These are phyloP conservation scores for Cremastinae sp. DNA, from an alignment of 2,888 invertebrate genomes.

Conservation along the genomic window DNA sequence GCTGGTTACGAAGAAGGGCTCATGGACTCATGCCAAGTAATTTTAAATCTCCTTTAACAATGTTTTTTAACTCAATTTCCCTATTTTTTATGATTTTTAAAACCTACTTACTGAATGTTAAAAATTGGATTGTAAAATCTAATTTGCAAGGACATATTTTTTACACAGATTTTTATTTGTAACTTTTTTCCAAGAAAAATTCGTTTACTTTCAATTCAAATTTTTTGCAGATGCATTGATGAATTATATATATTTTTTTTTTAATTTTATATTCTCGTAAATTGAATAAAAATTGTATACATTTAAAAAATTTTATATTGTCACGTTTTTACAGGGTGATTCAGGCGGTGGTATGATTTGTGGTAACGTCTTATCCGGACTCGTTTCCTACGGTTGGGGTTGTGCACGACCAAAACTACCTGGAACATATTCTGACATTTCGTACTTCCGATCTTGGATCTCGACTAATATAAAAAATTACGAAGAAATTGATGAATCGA, in stretches of 20 bases:
- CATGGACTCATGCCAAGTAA: constrained; percentile 74
- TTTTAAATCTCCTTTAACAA: neutral
- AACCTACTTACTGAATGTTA: too few species aligned
- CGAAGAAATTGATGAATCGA: neutral
- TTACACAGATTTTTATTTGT: too few species aligned
- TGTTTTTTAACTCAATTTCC: neutral
- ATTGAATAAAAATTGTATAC: too few species aligned
- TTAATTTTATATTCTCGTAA: too few species aligned
- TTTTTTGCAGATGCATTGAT: too few species aligned
- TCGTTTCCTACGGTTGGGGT: constrained; percentile 75
- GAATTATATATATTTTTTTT: too few species aligned
- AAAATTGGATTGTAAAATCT: too few species aligned
- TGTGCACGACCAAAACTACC: constrained; percentile 72
- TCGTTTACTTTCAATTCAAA: too few species aligned
- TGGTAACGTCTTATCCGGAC: constrained; percentile 67
- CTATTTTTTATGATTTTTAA: too few species aligned
- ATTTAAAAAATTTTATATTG: neutral
- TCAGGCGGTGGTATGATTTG: constrained; percentile 77
- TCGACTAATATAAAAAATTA: constrained; percentile 39
- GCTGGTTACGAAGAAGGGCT: constrained; percentile 73
- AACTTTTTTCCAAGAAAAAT: too few species aligned
- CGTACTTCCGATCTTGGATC: constrained; percentile 70
- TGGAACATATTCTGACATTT: constrained; percentile 73
- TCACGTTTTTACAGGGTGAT: constrained; percentile 71
- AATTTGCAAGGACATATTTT: too few species aligned